Base-by-base conservation (phyloP, 2,888 invertebrate species). In the Drepana falcataria region DNA sequence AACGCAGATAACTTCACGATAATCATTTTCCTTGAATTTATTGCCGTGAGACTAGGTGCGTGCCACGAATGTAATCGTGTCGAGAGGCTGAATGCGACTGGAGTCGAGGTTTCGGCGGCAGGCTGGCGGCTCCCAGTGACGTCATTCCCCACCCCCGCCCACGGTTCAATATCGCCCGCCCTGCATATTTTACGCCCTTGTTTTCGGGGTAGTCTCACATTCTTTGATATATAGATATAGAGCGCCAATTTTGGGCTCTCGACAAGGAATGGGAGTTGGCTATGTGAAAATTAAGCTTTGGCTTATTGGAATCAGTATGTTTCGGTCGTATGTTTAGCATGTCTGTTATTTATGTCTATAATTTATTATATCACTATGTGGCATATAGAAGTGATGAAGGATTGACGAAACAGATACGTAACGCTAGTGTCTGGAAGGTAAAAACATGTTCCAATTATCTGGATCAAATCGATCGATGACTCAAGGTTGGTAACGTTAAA, bases 81-180 rank as follows among this genome's bases (percentile, higher is more conserved):
- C 69, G 71, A 79, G 78, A 76, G 80, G 72, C 73, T 75, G 79
- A 71, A 68, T 73, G 68, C 68, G 70, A 78, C 79, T 75, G 69
- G 66, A 59, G 70, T 66, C 66, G 65, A 67, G 71, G 76, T 75
- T 76, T 76, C 72, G 83, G 81, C 83, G 83, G 81, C 83, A 80
- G 77, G 60, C 72, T 77, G 85, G 76, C 83, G 83, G 83, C 80
- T 80, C 81, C 80, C 78, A 76, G 71, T 87, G 87, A 87, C 88
- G 87, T 87, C 88, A 87, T 60, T 54, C 48, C 71, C 61, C 56
- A 69, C 59, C 60, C 61, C 60, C 65, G 61, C 57, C 63, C 64
- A 59, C 59, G 60, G 69, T 69, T 69, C 73, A 71, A 73, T 69
- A 73, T 67, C 69, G 71, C 75, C 69, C 73, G 66, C 77, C 73